A percentile compares a stretch with the other conserved stretches of the same genome.
phyloP scores from a whole-genome alignment of 2,113 vertebrate genomes.

The Menidia beryllina region DNA sequence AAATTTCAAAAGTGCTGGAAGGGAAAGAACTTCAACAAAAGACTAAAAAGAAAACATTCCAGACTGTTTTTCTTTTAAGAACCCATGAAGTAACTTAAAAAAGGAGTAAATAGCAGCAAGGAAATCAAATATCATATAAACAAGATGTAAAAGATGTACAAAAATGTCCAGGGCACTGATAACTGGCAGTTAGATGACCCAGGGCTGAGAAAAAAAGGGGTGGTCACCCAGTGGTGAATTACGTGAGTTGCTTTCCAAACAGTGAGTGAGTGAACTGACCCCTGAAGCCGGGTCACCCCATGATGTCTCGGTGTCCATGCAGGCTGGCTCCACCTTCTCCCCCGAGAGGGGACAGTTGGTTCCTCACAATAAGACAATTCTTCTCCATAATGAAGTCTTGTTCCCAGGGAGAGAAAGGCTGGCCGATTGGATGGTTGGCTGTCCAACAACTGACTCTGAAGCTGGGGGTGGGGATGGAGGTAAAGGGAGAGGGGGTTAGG shows the following conservation, averaged over 20 bases:
- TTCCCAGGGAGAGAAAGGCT: slow-evolving; percentile 66
- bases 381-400: slow-evolving; percentile 78
- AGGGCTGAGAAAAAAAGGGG: slow-evolving; percentile 47
- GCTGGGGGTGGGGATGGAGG: slow-evolving; percentile 52
- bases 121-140: neutral
- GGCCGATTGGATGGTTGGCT: slow-evolving; percentile 43
- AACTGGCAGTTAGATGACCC: slow-evolving; percentile 33
- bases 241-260: slow-evolving; percentile 76
- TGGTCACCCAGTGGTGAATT: slow-evolving; percentile 67
- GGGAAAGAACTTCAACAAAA: neutral
- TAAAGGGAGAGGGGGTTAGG: slow-evolving; percentile 59
- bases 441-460: slow-evolving; percentile 47
- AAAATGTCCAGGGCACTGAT: slow-evolving; percentile 5
- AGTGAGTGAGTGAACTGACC: slow-evolving; percentile 78
- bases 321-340: slow-evolving; percentile 61
- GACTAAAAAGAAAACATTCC: neutral
- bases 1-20: neutral
- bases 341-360: slow-evolving; percentile 58
- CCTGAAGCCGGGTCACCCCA: slow-evolving; percentile 76
- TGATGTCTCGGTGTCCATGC: slow-evolving; percentile 71
- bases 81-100: too few species aligned
- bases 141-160: slow-evolving; percentile 3
- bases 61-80: too few species aligned
- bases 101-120: too few species aligned
- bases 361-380: slow-evolving; percentile 77